Conservation (phyloP, 2,888 invertebrate species). For the Alsophila aescularia region DNA sequence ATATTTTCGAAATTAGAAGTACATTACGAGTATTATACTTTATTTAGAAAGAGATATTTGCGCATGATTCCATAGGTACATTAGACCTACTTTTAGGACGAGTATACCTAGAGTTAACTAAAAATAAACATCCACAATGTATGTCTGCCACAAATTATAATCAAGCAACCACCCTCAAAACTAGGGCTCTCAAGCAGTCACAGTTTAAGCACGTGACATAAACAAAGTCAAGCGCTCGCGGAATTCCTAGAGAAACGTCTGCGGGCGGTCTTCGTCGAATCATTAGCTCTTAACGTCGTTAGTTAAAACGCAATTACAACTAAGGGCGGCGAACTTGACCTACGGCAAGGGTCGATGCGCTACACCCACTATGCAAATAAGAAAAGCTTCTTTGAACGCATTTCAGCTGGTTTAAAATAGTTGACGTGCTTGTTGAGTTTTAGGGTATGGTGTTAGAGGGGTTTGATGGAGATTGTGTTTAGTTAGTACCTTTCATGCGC, state of each 20-base stretch:
- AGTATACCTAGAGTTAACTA: no score
- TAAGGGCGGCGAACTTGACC: constrained; percentile 78
- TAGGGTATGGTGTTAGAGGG: neutral
- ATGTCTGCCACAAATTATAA: neutral
- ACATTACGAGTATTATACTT: no score
- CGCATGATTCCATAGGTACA: no score
- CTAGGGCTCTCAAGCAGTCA: neutral
- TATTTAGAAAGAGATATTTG: no score
- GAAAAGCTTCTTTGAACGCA: constrained; percentile 62
- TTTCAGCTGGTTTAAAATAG: constrained; percentile 22
- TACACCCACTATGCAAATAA: constrained; percentile 77
- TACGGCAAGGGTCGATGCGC: constrained; percentile 73
- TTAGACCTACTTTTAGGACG: no score
- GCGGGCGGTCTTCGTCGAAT: constrained; percentile 46
- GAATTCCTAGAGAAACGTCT: constrained; percentile 42
- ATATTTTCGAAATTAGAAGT: no score
- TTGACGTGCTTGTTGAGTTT: neutral
- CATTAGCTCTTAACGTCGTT: constrained; percentile 67
- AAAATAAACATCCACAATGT: no score
- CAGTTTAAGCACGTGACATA: constrained; percentile 27
- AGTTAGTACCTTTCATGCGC: no score
- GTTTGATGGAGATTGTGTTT: no score
- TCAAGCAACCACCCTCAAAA: neutral
- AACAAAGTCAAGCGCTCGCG: constrained; percentile 23
- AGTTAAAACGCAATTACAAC: constrained; percentile 78